Base-by-base conservation (phyloP, 2,888 invertebrate genomes). In the Agonopterix heracliana region DNA sequence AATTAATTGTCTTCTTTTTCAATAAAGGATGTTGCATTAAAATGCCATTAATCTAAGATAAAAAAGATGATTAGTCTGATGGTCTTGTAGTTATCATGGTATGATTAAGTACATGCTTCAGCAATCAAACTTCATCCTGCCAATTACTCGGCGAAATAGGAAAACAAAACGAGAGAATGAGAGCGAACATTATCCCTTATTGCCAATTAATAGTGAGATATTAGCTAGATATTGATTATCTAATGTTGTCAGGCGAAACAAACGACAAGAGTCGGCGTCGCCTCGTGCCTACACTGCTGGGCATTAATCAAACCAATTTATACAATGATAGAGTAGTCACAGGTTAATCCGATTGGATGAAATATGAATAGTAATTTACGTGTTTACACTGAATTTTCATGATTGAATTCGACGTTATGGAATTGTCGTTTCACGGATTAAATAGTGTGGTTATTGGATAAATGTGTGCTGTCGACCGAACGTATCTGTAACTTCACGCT, bases 401-500 rank as follows among this genome's bases (percentile, higher is more conserved):
- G 26, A 26, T 26, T 26, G 26, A 26, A 26, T 26, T 26, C 38
- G n/a, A 38, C 38, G n/a, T 38, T 9, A 38, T 9, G 9, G n/a
- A 38, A 38, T 38, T 38, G n/a, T n/a, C 10, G n/a, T 38, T 38
- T 38, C n/a, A n/a, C 38, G 38, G n/a, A 38, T 38, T 38, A 38
- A 38, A 38, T 51, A 49, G 52, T 52, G 48, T 14, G 52, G 48
- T 54, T 45, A 45, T 52, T 36, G 45, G 48, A 51, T 44, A 46
- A 52, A 48, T 46, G 46, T 44, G 57, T 53, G 57, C 61, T 59
- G 58, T 55, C 54, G 51, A 54, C 52, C 63, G 53, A 57, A 41
- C 57, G 64, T 76, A 77, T 74, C 75, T 69, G 64, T 60, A 63
- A 56, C 57, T 74, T 77, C 62, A 73, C 68, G 71, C 67, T 74